A percentile compares a stretch with the other conserved stretches of the same genome.
phyloP scores from a whole-genome alignment of 2,888 invertebrate species.

The Idaea straminata region DNA sequence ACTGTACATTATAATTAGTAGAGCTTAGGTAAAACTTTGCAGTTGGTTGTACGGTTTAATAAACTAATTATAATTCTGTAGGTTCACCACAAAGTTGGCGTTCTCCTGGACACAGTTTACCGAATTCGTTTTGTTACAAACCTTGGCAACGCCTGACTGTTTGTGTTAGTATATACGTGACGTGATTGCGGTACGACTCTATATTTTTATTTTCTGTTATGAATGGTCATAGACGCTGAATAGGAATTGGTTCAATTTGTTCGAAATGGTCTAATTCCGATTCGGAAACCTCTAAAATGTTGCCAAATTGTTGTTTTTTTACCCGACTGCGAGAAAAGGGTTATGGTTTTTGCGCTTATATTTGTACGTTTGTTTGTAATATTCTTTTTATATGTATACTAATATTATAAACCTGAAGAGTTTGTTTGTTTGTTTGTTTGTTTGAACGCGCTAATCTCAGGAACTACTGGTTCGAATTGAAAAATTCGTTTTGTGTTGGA shows the following conservation, averaged over 20 bases:
- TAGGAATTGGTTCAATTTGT: conserved; percentile 2
- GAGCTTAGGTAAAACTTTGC: background rate
- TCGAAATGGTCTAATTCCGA: background rate
- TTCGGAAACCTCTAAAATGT: background rate
- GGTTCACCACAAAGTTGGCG: conserved; percentile 40
- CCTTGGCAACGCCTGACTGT: conserved; percentile 40
- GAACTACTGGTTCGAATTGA: too few species aligned
- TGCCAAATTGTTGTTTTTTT: too few species aligned
- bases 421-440: too few species aligned
- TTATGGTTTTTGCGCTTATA: too few species aligned
- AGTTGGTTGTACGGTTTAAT: conserved; percentile 21
- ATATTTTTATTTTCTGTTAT: conserved; percentile 12
- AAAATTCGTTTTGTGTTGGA: too few species aligned
- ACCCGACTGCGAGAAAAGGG: too few species aligned
- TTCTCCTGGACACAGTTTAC: conserved; percentile 35
- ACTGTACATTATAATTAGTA: too few species aligned
- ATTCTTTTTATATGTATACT: too few species aligned
- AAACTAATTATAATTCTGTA: conserved; percentile 50
- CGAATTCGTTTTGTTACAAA: conserved; percentile 35
- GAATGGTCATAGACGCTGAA: background rate
- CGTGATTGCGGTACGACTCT: conserved; percentile 31
- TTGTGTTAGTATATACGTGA: conserved; percentile 48
- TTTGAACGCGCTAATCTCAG: too few species aligned
- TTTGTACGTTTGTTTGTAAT: too few species aligned
- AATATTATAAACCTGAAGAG: too few species aligned